Evolutionary conservation across 2,888 invertebrate species (phyloP), one percentile per base, ranked within the genome.

Genomic region (Tetropium fuscum): DNA sequence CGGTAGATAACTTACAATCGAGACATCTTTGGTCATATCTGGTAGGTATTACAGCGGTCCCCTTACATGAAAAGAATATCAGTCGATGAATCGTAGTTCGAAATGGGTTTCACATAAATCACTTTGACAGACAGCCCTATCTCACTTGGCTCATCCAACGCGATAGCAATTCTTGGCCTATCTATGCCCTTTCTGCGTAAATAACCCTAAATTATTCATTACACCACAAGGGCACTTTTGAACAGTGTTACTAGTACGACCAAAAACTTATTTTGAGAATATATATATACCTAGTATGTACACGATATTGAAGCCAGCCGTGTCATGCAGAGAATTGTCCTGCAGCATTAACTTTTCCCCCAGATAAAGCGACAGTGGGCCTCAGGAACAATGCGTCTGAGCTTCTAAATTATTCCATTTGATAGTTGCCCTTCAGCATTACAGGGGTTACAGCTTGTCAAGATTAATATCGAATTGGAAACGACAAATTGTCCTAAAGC

Each of bases 31-130:
- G 43, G 47, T 47, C n/a, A n/a, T n/a, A n/a, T 47, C 55, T 36
- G 22, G 13, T 15, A 7, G 44, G 15, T 34, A 25, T 54, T 22
- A 45, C 43, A 27, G 16, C 44, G 27, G 43, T 40, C 41, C 48
- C 48, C 60, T 60, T 51, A 45, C 55, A 58, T 43, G 53, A 60
- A 69, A 69, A 66, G 70, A 68, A 66, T 66, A 66, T 70, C 69
- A 62, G 67, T 63, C 58, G 66, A 64, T 64, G 65, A 73, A 69
- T 67, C 62, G 68, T 55, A 49, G 58, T 53, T 62, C 59, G 56
- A 73, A 76, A 76, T 78, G 73, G 78, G 75, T 77, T 78, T 75
- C 77, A 75, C 79, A 79, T 79, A 78, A 79, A 79, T 79, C 79
- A 79, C 75, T 76, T 74, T 78, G 79, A 78, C 76, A 74, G 79